These are phyloP conservation scores for Propithecus deckenii DNA, from an alignment of 2,797 vertebrate genomes.

Conservation along the genomic window DNA sequence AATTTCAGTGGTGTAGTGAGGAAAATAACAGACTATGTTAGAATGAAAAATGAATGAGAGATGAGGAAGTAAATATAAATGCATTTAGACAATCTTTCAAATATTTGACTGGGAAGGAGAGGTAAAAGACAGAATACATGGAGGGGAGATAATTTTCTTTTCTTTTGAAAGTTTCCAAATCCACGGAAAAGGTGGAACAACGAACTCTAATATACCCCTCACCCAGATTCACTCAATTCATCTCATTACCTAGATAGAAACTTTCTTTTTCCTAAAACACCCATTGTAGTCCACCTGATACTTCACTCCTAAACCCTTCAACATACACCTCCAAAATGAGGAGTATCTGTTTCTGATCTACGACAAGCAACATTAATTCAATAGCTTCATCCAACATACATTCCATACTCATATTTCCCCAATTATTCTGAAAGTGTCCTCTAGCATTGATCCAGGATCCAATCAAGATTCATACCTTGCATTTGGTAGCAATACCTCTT, in stretches of 20 bases:
- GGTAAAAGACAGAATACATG: background rate
- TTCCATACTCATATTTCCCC: background rate
- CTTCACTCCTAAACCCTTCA: background rate
- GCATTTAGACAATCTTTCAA: background rate
- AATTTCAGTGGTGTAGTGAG: background rate
- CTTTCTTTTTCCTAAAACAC: background rate
- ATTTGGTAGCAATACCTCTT: background rate
- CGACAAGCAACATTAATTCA: background rate
- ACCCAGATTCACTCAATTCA: background rate
- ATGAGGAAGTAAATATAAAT: background rate
- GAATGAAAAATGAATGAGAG: background rate
- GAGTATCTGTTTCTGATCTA: background rate
- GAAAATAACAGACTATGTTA: background rate
- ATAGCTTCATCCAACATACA: background rate
- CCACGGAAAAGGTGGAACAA: background rate
- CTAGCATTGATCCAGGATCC: background rate
- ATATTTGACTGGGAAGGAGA: background rate
- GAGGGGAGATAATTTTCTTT: background rate
- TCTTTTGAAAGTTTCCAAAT: background rate
- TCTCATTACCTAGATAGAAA: background rate
- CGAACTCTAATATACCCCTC: background rate
- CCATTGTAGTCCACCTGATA: background rate
- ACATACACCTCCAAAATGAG: background rate
- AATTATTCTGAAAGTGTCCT: background rate
- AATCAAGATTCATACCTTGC: background rate